Percentiles rank a stretch among this genome's conserved stretches.
These are phyloP conservation scores for Chrysomela aeneicollis DNA, from an alignment of 2,888 invertebrate genomes.

Conservation along the genomic window DNA sequence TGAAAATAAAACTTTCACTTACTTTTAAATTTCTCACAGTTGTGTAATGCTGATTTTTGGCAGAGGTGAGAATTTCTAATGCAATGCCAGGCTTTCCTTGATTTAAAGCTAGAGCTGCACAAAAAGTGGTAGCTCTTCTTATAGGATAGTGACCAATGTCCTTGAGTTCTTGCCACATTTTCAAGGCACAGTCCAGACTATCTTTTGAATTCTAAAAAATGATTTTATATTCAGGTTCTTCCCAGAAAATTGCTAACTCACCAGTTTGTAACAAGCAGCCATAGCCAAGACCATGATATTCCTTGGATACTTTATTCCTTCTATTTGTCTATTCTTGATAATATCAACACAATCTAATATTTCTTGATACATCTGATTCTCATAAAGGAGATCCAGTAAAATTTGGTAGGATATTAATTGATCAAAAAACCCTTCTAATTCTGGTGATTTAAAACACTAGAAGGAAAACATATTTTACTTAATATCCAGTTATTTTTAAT, in stretches of 20 bases:
- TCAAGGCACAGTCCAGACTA: conserved; percentile 70
- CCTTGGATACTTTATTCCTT: conserved; percentile 72
- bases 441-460: conserved; percentile 71
- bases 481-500: background rate
- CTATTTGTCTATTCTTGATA: conserved; percentile 68
- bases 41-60: conserved; percentile 69
- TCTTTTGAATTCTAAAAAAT: conserved; percentile 72
- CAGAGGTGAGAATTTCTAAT: conserved; percentile 69
- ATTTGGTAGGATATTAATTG: conserved; percentile 74
- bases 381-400: conserved; percentile 75
- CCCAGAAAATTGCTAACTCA: conserved; percentile 53
- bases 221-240: background rate
- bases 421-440: conserved; percentile 73
- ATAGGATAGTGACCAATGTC: conserved; percentile 67
- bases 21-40: conserved; percentile 76
- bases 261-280: conserved; percentile 80
- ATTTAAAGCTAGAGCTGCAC: conserved; percentile 72
- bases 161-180: conserved; percentile 69
- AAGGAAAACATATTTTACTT: conserved; percentile 46
- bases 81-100: conserved; percentile 74
- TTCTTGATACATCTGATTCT: conserved; percentile 72
- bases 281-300: conserved; percentile 72
- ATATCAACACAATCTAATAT: conserved; percentile 71
- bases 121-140: conserved; percentile 70
- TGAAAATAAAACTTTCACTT: conserved; percentile 17